phyloP scores from a whole-genome alignment of 1,140 invertebrate species.

The Thaumetopoea pityocampa region DNA sequence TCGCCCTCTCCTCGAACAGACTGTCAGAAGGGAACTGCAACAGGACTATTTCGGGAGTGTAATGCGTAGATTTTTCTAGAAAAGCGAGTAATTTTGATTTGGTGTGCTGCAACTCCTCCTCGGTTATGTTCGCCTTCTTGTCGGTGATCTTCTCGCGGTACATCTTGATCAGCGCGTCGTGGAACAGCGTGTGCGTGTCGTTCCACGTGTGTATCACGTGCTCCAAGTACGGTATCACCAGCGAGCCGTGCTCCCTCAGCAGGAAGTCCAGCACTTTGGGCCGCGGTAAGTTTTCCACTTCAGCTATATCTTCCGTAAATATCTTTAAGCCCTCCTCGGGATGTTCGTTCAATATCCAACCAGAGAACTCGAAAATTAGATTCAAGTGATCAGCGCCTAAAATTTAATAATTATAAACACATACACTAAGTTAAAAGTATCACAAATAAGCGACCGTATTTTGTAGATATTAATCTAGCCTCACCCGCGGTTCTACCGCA shows the following conservation, averaged over 20 bases:
- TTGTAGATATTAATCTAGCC: too few species aligned
- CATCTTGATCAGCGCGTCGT: slow-evolving; percentile 92
- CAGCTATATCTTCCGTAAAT: slow-evolving; percentile 93
- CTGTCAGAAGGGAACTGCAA: slow-evolving; percentile 91
- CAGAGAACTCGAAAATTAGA: slow-evolving; percentile 95
- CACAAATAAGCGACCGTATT: too few species aligned
- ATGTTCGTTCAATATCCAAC: slow-evolving; percentile 91
- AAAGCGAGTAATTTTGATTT: slow-evolving; percentile 89
- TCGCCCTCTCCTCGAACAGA: slow-evolving; percentile 94
- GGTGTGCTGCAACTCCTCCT: slow-evolving; percentile 79
- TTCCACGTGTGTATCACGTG: slow-evolving; percentile 94
- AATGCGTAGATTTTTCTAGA: slow-evolving; percentile 88
- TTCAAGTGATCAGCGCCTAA: slow-evolving; percentile 88
- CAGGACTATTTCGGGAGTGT: slow-evolving; percentile 91
- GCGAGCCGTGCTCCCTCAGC: slow-evolving; percentile 84
- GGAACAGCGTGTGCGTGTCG: slow-evolving; percentile 90
- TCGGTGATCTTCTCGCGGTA: slow-evolving; percentile 80
- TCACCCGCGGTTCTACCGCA: too few species aligned
- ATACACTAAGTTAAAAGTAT: too few species aligned
- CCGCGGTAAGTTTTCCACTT: slow-evolving; percentile 92
- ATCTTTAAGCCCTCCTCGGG: slow-evolving; percentile 95
- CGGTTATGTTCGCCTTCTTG: slow-evolving; percentile 77
- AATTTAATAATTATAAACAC: slow-evolving; percentile 24
- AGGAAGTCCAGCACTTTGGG: slow-evolving; percentile 93
- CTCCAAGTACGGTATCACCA: slow-evolving; percentile 95